These are phyloP conservation scores for Hydropsyche betteni DNA, from an alignment of 2,888 invertebrate genomes.

Conservation along the genomic window DNA sequence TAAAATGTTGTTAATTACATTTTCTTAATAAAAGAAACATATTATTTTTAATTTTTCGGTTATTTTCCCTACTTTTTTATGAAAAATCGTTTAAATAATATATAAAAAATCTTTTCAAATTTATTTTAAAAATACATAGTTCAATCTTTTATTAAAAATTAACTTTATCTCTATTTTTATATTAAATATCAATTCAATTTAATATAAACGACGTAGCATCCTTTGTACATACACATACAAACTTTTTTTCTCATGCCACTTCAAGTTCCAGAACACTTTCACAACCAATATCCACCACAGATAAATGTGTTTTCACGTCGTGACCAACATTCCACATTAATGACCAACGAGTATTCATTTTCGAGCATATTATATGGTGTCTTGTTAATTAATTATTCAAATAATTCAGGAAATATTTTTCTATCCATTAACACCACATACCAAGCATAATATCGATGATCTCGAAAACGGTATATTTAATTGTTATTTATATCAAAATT, in stretches of 20 bases:
- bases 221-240: constrained; percentile 34
- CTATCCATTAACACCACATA: neutral
- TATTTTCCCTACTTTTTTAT: no score
- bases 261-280: constrained; percentile 44
- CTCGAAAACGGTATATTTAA: no score
- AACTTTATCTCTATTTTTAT: no score
- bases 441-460: no score
- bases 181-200: neutral
- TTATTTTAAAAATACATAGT: no score
- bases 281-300: constrained; percentile 36
- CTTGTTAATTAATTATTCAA: constrained; percentile 8
- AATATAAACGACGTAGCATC: neutral
- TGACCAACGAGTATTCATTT: constrained; percentile 5
- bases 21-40: no score
- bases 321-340: constrained; percentile 35
- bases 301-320: constrained; percentile 21
- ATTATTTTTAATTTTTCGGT: no score
- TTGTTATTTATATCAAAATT: no score
- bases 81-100: no score
- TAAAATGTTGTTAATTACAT: no score
- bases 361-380: neutral
- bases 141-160: no score
- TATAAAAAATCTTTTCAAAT: no score
- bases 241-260: constrained; percentile 35
- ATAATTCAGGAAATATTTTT: neutral